phyloP scores from a whole-genome alignment of 1,140 invertebrate genomes.

The Solenopsis fugax region DNA sequence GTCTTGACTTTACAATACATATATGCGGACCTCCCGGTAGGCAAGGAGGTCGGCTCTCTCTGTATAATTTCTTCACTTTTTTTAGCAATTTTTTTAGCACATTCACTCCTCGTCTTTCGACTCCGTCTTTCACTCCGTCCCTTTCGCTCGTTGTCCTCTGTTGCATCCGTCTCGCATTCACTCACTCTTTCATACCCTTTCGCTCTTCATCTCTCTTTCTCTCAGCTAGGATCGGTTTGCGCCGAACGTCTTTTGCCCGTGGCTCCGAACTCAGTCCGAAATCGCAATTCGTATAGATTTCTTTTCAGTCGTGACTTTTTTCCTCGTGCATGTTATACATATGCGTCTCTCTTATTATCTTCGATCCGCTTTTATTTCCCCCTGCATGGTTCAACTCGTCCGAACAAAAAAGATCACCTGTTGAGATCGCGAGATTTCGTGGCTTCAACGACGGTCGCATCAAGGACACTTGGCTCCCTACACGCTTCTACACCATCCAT shows the following conservation, averaged over 20 bases:
- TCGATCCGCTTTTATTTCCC: slow-evolving; percentile 73
- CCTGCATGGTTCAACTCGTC: slow-evolving; percentile 64
- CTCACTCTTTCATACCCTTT: slow-evolving; percentile 77
- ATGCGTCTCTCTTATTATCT: slow-evolving; percentile 31
- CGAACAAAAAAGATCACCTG: slow-evolving; percentile 76
- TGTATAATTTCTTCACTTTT: slow-evolving; percentile 85
- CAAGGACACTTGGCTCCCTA: slow-evolving; percentile 87
- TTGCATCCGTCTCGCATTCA: slow-evolving; percentile 59
- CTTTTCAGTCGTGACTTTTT: slow-evolving; percentile 74
- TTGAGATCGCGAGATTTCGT: slow-evolving; percentile 86
- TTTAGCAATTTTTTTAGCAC: slow-evolving; percentile 72
- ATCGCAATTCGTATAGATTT: slow-evolving; percentile 80
- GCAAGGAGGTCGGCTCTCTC: slow-evolving; percentile 86
- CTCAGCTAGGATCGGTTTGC: slow-evolving; percentile 86
- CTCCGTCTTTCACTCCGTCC: slow-evolving; percentile 26
- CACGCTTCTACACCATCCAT: slow-evolving; percentile 85
- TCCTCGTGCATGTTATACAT: slow-evolving; percentile 45
- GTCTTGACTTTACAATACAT: slow-evolving; percentile 85
- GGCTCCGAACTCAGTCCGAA: slow-evolving; percentile 86
- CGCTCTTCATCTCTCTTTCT: slow-evolving; percentile 58
- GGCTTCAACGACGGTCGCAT: slow-evolving; percentile 87
- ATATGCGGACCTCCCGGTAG: slow-evolving; percentile 86
- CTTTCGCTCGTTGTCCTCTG: slow-evolving; percentile 56
- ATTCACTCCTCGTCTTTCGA: slow-evolving; percentile 77
- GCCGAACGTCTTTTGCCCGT: slow-evolving; percentile 86